These are phyloP conservation scores for Chiloscyllium punctatum DNA, from an alignment of 2,797 vertebrate species.

Conservation along the genomic window DNA sequence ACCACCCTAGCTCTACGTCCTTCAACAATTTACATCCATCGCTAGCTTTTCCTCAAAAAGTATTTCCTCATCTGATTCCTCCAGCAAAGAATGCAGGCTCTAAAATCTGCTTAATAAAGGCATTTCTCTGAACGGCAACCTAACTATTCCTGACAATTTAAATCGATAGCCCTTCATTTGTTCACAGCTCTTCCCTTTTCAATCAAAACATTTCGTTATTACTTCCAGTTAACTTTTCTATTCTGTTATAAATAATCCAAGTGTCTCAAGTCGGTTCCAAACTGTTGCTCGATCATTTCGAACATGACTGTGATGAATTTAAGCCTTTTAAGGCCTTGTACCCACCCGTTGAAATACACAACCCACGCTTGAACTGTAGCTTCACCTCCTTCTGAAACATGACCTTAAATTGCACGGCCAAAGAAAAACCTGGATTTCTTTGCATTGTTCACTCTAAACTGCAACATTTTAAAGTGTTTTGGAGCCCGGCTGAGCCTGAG, in stretches of 20 bases:
- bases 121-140: neutral
- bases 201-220: neutral
- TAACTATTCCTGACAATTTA: neutral
- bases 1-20: no score
- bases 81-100: constrained; percentile 34
- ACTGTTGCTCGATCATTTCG: neutral
- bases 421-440: neutral
- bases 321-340: constrained; percentile 34
- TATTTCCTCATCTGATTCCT: constrained; percentile 40
- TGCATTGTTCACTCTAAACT: neutral
- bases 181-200: neutral
- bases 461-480: neutral
- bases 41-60: no score
- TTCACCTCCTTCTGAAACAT: neutral
- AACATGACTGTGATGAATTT: neutral
- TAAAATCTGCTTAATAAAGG: neutral
- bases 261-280: neutral
- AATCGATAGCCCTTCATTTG: neutral
- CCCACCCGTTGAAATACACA: constrained; percentile 42
- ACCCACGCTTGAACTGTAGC: neutral
- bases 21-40: no score
- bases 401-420: neutral
- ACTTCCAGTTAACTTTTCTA: neutral
- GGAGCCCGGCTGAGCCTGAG: neutral
- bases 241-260: constrained; percentile 41